phyloP scores from a whole-genome alignment of 2,113 vertebrate genomes.

The Octodon degus region DNA sequence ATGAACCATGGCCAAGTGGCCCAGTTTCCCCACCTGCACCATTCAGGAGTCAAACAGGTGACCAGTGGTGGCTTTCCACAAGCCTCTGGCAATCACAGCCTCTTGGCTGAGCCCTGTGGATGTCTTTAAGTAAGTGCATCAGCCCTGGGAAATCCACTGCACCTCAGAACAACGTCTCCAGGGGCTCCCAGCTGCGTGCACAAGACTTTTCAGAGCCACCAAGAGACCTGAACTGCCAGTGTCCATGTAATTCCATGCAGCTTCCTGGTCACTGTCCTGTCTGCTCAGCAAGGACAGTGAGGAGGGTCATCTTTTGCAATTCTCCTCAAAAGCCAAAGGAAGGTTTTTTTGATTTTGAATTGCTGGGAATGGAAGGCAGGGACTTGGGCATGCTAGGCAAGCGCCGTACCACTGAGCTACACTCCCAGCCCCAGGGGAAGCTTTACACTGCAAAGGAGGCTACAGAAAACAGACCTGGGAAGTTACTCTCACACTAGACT shows the following conservation, averaged over 20 bases:
- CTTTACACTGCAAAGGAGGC: background rate
- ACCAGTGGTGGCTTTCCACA: background rate
- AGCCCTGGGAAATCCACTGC: background rate
- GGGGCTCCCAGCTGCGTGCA: background rate
- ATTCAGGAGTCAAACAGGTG: background rate
- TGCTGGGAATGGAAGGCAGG: background rate
- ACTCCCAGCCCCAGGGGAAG: background rate
- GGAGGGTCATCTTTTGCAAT: background rate
- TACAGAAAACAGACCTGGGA: conserved; percentile 14
- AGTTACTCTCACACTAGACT: background rate
- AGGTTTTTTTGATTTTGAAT: background rate
- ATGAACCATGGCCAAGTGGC: background rate
- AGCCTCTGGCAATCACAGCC: background rate
- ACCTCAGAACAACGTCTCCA: background rate
- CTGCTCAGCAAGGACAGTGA: background rate
- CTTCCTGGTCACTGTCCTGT: background rate
- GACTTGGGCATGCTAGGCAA: background rate
- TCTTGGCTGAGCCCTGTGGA: background rate
- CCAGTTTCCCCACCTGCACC: background rate
- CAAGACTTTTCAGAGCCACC: background rate
- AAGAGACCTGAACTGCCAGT: background rate
- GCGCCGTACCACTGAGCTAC: background rate
- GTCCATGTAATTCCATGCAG: background rate
- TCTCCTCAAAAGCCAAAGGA: background rate
- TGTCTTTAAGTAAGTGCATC: background rate